Evolutionary conservation across 2,113 vertebrate species (phyloP).

Genomic region (Corythoichthys haematopterus): DNA sequence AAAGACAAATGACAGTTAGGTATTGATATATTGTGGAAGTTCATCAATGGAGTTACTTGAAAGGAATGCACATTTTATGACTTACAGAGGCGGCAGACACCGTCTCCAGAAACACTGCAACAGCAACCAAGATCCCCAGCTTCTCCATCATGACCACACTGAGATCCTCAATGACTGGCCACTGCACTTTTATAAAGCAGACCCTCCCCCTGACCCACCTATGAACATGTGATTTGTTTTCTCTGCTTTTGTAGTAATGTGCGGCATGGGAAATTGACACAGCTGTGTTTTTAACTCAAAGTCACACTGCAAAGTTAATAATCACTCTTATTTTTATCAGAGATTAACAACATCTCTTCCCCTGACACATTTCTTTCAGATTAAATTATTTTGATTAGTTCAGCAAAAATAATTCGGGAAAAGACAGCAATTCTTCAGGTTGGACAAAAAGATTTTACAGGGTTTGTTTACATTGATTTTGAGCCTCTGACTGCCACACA

Average conservation of each 20-base stretch:
- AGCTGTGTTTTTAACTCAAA: conserved; percentile 2
- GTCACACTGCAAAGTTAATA: conserved; percentile 7
- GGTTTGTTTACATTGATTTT: too few species aligned
- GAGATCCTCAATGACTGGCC: not conserved
- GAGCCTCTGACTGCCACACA: too few species aligned
- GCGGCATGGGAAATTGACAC: conserved; percentile 2
- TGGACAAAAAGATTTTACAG: too few species aligned
- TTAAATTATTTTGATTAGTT: not conserved
- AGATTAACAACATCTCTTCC: not conserved
- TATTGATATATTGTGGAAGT: not conserved
- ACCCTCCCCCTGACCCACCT: conserved; percentile 16
- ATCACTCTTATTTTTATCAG: not conserved
- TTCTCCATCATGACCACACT: conserved; percentile 61
- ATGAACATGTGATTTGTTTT: not conserved
- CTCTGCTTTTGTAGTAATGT: not conserved
- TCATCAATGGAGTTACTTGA: not conserved
- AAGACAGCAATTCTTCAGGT: not conserved
- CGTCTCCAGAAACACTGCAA: conserved; percentile 61
- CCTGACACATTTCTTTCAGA: not conserved
- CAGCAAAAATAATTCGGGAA: not conserved
- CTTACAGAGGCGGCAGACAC: conserved; percentile 66
- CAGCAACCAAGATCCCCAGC: conserved; percentile 60
- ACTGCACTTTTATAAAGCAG: conserved; percentile 44
- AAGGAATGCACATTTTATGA: not conserved
- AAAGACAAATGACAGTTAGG: not conserved